Base-by-base conservation (phyloP, 2,113 vertebrate genomes). In the Megatriorchis doriae region DNA sequence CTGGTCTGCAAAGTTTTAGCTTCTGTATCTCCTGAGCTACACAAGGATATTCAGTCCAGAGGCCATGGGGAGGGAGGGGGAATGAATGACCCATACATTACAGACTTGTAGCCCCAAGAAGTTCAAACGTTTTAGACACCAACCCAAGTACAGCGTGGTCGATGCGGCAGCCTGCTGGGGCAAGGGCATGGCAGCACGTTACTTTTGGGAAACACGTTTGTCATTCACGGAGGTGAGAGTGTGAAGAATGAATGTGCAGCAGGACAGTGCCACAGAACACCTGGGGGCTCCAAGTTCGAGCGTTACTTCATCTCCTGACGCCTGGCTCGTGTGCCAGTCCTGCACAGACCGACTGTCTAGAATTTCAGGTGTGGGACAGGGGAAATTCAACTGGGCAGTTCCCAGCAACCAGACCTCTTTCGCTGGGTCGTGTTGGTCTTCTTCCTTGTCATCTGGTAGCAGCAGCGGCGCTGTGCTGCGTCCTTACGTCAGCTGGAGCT, bases 131-230 rank as follows among this genome's bases (percentile, higher is more conserved):
- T 43, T 50, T 6, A 50, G 80, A 40, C 15, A 1, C 38, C 19
- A 42, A 11, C 48, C 59, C 50, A 4, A 2, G 18, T 3, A 10
- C 65, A 7, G 65, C 0, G 6, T 4, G 21, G n/a, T 63, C 1
- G 1, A 1, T 5, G 55, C n/a, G 36, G 18, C 22, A 25, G 48
- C 43, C 19, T 1, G 9, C 23, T 26, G 68, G 77, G 68, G 29
- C 68, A 42, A 58, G 56, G 66, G 14, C 73, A 67, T 2, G n/a
- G 74, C 55, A 62, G 38, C 36, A 22, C 6, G 4, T 14, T 8
- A 11, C 83, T 79, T 14, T 7, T 6, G 38, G 70, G 55, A 84
- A 38, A 81, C 65, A 58, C 40, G 7, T 7, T 3, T 13, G 66
- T 42, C 58, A 5, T 10, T 34, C 3, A 2, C 2, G 5, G 68